These are phyloP conservation scores for Meteorus sp. DNA, from an alignment of 1,140 invertebrate species.

Conservation along the genomic window DNA sequence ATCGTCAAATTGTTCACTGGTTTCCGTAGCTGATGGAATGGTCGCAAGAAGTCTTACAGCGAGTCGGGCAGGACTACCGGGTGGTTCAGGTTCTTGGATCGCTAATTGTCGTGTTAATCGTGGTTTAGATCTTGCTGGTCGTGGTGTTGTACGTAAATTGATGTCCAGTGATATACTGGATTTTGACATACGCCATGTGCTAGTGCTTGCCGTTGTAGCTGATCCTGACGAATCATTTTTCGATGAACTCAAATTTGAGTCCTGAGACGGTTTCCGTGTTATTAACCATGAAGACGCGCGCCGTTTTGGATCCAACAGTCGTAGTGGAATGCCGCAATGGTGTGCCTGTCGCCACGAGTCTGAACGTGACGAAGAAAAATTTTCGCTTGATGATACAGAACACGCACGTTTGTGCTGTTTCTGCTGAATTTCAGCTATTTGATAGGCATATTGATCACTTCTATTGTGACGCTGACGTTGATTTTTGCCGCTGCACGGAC, in stretches of 20 bases:
- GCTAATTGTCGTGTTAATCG: slow-evolving; percentile 76
- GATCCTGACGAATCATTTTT: slow-evolving; percentile 88
- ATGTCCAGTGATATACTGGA: slow-evolving; percentile 66
- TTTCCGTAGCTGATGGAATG: slow-evolving; percentile 81
- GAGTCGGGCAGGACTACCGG: slow-evolving; percentile 64
- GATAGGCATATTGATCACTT: slow-evolving; percentile 75
- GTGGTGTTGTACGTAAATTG: slow-evolving; percentile 41
- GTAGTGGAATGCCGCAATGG: slow-evolving; percentile 74
- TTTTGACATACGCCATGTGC: slow-evolving; percentile 79
- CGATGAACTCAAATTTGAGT: slow-evolving; percentile 84
- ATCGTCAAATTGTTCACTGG: slow-evolving; percentile 74
- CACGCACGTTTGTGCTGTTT: slow-evolving; percentile 75
- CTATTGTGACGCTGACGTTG: slow-evolving; percentile 53
- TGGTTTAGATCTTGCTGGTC: slow-evolving; percentile 61
- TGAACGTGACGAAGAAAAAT: slow-evolving; percentile 81
- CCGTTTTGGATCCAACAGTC: slow-evolving; percentile 73
- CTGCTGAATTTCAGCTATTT: slow-evolving; percentile 77
- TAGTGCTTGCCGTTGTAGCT: slow-evolving; percentile 80
- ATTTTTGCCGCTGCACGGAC: slow-evolving; percentile 44
- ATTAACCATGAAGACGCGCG: slow-evolving; percentile 84
- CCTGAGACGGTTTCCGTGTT: slow-evolving; percentile 85
- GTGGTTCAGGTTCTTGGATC: slow-evolving; percentile 69
- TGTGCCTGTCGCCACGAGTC: slow-evolving; percentile 81
- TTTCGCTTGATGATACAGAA: slow-evolving; percentile 85
- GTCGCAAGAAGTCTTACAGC: slow-evolving; percentile 74